These are phyloP conservation scores for Heteractis magnifica DNA, from an alignment of 92 coral and sea anemone genomes.

Conservation along the genomic window DNA sequence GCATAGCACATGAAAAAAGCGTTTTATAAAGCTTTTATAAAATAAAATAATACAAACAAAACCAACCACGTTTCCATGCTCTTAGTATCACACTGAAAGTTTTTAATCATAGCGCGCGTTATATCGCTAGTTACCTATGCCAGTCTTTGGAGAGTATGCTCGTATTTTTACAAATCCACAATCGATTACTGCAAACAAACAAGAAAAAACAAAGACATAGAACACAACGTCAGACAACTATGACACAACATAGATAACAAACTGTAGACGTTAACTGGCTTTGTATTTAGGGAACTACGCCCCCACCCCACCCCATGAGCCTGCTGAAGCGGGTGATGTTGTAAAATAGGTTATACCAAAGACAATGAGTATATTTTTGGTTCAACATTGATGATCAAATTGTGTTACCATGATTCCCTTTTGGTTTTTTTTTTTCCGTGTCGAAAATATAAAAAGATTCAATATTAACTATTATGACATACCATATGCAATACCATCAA, in stretches of 20 bases:
- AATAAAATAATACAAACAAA: too few species aligned
- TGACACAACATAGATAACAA: neutral
- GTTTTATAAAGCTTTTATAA: too few species aligned
- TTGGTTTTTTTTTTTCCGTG: too few species aligned
- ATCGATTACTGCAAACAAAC: slow-evolving; percentile 62
- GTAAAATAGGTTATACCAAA: too few species aligned
- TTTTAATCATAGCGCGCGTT: neutral
- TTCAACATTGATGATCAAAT: too few species aligned
- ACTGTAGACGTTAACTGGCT: neutral
- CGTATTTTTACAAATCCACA: slow-evolving; percentile 97
- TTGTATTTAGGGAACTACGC: too few species aligned
- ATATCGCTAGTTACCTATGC: slow-evolving; percentile 56
- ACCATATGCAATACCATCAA: slow-evolving; percentile 91
- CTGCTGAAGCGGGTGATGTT: too few species aligned
- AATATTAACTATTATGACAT: slow-evolving; percentile 1
- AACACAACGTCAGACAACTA: neutral
- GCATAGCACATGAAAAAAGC: too few species aligned
- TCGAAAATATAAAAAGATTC: neutral
- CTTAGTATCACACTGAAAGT: neutral
- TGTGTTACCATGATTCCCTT: too few species aligned
- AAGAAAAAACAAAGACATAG: neutral
- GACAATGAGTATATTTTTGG: too few species aligned
- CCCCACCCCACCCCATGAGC: too few species aligned
- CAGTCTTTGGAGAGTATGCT: slow-evolving; percentile 87
- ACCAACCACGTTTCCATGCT: too few species aligned